Evolutionary conservation across 2,797 vertebrate species (phyloP).

Genomic region (Pachyuromys duprasi): DNA sequence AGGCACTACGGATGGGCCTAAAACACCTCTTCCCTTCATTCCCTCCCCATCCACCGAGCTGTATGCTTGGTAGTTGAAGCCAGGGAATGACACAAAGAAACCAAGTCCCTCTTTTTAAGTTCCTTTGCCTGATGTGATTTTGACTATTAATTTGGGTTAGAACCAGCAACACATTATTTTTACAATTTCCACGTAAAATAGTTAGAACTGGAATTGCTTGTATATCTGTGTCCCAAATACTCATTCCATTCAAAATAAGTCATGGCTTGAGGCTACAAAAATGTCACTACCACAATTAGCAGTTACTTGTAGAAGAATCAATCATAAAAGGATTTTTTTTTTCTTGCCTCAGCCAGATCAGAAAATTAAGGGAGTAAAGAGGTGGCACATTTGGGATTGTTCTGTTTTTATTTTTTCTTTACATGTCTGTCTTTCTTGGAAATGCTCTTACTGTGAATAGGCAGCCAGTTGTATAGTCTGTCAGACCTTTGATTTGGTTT

Average conservation of each 20-base stretch:
- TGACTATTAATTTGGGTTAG: background rate
- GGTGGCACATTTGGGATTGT: background rate
- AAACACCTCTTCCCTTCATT: too few species aligned
- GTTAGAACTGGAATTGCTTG: conserved; percentile 13
- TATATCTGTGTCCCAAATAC: background rate
- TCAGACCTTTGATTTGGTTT: background rate
- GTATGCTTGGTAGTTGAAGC: background rate
- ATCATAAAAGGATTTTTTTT: background rate
- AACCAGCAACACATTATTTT: background rate
- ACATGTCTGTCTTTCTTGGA: background rate
- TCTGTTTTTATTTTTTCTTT: background rate
- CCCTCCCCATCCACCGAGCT: background rate
- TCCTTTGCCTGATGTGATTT: background rate
- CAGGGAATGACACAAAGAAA: background rate
- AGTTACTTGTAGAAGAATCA: background rate
- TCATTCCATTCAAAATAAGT: conserved; percentile 8
- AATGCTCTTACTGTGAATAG: background rate
- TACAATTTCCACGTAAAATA: background rate
- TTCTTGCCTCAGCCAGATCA: background rate
- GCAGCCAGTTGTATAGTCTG: conserved; percentile 6
- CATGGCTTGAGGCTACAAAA: background rate
- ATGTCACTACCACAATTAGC: background rate
- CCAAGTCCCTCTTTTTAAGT: background rate
- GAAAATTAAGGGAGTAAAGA: background rate
- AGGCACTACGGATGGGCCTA: background rate